Percentiles rank a stretch among this genome's conserved stretches.
phyloP scores from a whole-genome alignment of 2,888 invertebrate species.

The Stenolophus ochropezus region DNA sequence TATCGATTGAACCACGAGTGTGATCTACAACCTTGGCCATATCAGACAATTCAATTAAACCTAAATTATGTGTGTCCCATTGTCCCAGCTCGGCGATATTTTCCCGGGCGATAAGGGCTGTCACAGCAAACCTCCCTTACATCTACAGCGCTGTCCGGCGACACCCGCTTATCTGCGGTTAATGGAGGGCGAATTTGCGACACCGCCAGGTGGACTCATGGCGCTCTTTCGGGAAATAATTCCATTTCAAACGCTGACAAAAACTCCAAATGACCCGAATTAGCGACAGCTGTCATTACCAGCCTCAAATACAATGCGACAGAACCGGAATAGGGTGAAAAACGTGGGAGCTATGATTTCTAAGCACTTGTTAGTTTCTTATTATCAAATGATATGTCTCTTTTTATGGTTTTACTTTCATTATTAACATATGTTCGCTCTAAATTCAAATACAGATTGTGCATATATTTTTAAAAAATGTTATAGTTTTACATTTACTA shows the following conservation, averaged over 20 bases:
- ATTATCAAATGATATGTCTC: not conserved
- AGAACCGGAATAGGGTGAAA: slow-evolving; percentile 10
- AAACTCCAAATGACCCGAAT: slow-evolving; percentile 24
- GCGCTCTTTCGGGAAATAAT: slow-evolving; percentile 23
- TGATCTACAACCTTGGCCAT: not conserved
- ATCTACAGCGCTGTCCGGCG: not conserved
- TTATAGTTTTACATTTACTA: too few relatives aligned
- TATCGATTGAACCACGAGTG: too few relatives aligned
- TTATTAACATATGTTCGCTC: too few relatives aligned
- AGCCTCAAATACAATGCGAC: slow-evolving; percentile 6
- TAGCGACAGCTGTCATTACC: slow-evolving; percentile 33
- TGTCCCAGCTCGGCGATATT: not conserved
- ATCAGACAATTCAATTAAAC: not conserved
- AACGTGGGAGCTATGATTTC: not conserved
- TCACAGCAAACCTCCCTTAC: not conserved
- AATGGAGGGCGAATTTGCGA: slow-evolving; percentile 23
- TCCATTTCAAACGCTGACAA: slow-evolving; percentile 14
- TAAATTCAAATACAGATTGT: too few relatives aligned
- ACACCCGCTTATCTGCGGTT: slow-evolving; percentile 15
- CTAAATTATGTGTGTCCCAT: not conserved
- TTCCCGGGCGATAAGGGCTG: not conserved
- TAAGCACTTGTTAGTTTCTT: not conserved
- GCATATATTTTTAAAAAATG: too few relatives aligned
- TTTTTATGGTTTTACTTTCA: not conserved
- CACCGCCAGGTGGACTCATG: slow-evolving; percentile 1